Evolutionary conservation across 2,797 vertebrate species (phyloP), one percentile per base, ranked within the genome.

Genomic region (Acanthurus tractus): DNA sequence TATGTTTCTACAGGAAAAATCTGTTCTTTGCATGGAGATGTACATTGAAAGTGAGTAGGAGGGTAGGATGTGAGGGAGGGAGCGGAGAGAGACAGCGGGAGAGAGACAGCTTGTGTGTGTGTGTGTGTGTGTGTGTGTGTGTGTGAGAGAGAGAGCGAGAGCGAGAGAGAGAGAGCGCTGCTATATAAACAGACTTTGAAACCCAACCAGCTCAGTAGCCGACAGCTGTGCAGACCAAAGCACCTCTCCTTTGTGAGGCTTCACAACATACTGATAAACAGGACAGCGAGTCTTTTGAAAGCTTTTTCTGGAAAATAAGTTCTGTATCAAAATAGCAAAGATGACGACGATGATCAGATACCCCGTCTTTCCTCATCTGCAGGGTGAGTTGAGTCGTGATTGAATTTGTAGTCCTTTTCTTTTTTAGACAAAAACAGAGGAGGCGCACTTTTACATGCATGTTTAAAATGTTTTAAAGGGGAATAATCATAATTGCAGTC

Each of bases 341-440:
- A 95, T 96, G 94, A 64, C 92, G 34, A 92, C 92, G 18, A 88
- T 95, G 91, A 93, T 95, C 79, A 89, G 94, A 87, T 95, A 91
- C 81, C 81, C 92, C 0, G 89, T 94, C 63, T 95, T 95, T 85
- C 94, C 95, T 65, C 90, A 92, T 90, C 85, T 94, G 77, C 90
- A 92, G 93, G 94, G 95, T 96, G 90, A 95, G 95, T 92, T 76
- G 2, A 63, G 29, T 46, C 6, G 15, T 10, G 10, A 44, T 22
- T 45, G 0, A 23, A 11, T 68, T 59, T 46, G 56, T 11, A 48
- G 17, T 12, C 2, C 45, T 61, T 74, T 64, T 29, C 17, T 25
- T 29, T 29, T 29, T 29, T 29, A 29, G 29, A 29, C 29, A 29
- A 34, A 34, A 34, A 34, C 29, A 34, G 29, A 34, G 29, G 1